Conservation (phyloP, 2,888 invertebrate genomes). For the Laothoe populi region DNA sequence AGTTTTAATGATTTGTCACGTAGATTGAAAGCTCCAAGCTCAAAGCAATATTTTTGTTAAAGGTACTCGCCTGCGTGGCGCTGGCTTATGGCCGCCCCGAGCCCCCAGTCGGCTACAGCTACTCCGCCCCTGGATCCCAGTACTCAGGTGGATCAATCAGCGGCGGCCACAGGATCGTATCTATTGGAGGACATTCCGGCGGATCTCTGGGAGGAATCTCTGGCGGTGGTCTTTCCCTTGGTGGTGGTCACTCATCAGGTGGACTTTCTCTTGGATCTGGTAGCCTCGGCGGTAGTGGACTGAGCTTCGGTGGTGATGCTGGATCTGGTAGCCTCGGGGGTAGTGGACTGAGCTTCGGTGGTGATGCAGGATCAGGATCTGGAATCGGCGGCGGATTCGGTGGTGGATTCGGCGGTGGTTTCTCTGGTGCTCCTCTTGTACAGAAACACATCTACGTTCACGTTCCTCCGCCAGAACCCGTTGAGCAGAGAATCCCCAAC, state of each 20-base stretch:
- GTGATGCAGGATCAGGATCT: constrained; percentile 48
- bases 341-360: constrained; percentile 44
- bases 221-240: constrained; percentile 55
- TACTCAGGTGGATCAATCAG: constrained; percentile 42
- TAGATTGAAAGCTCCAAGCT: background rate
- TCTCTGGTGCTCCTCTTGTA: constrained; percentile 86
- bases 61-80: constrained; percentile 81
- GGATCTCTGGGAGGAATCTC: constrained; percentile 47
- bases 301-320: no score
- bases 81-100: constrained; percentile 78
- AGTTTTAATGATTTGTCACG: background rate
- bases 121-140: constrained; percentile 66
- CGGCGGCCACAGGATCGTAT: constrained; percentile 55
- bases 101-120: constrained; percentile 81
- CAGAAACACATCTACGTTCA: constrained; percentile 96
- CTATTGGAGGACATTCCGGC: constrained; percentile 52
- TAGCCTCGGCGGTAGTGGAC: constrained; percentile 28
- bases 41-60: constrained; percentile 36
- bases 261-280: constrained; percentile 48
- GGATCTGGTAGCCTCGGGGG: constrained; percentile 38
- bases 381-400: constrained; percentile 61
- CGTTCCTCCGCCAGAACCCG: constrained; percentile 95
- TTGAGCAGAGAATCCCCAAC: constrained; percentile 87
- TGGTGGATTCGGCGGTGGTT: constrained; percentile 75
- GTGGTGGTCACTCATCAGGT: constrained; percentile 59